These are phyloP conservation scores for Cettia cetti DNA, from an alignment of 2,113 vertebrate species.

Conservation along the genomic window DNA sequence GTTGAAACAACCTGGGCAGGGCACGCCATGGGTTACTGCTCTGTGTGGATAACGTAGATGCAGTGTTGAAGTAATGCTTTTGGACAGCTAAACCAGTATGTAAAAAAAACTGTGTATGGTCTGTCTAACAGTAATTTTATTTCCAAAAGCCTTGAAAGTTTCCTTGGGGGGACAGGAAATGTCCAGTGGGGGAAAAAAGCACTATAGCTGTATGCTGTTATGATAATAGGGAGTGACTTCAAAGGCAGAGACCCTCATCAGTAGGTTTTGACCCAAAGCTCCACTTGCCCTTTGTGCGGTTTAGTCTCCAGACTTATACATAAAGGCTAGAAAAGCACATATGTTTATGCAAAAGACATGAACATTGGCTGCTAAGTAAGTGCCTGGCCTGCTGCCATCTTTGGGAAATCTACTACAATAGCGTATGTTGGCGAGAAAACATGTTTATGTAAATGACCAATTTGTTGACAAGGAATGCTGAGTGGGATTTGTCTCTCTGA, in stretches of 20 bases:
- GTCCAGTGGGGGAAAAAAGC: not conserved
- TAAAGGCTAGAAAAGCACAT: not conserved
- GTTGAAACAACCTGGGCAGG: not conserved
- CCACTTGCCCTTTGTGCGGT: not conserved
- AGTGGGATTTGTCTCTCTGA: not conserved
- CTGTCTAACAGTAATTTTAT: not conserved
- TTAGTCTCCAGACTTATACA: not conserved
- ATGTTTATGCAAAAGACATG: not conserved
- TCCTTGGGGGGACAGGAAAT: not conserved
- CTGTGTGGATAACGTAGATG: not conserved
- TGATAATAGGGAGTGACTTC: not conserved
- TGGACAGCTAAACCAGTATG: not conserved
- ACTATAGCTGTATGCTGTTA: not conserved
- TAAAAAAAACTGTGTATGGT: not conserved
- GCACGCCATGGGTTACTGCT: not conserved
- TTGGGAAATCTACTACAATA: not conserved
- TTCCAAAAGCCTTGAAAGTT: not conserved
- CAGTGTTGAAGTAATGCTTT: not conserved
- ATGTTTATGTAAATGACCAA: not conserved
- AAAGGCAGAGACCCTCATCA: not conserved
- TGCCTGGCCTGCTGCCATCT: slow-evolving; percentile 52
- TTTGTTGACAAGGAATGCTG: not conserved
- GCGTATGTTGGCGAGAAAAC: not conserved
- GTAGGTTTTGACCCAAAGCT: not conserved
- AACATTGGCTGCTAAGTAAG: not conserved